Conservation (phyloP, 2,888 invertebrate genomes). For the Tachystola acroxantha region DNA sequence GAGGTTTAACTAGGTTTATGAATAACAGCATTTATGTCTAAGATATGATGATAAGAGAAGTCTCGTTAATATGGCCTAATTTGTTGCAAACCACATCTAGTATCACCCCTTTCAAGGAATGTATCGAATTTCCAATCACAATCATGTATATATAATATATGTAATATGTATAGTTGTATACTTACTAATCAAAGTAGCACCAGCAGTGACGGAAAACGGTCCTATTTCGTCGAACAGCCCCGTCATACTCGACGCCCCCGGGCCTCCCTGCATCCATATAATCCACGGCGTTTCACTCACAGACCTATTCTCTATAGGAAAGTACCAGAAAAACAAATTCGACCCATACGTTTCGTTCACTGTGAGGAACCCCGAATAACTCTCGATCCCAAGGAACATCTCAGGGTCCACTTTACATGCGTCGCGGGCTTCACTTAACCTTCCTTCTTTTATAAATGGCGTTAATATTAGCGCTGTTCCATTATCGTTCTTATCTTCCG, state of each 20-base stretch:
- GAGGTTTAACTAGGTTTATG: no score
- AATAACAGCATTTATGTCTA: no score
- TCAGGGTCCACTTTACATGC: slow-evolving; percentile 40
- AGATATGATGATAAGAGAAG: no score
- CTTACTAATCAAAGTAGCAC: slow-evolving; percentile 34
- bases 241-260: slow-evolving; percentile 82
- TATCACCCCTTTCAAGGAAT: no score
- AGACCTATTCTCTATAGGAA: slow-evolving; percentile 74
- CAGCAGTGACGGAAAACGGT: slow-evolving; percentile 36
- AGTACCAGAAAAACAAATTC: slow-evolving; percentile 92
- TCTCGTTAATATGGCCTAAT: no score
- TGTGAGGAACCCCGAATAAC: slow-evolving; percentile 79
- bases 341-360: slow-evolving; percentile 85
- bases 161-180: no score
- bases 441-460: slow-evolving; percentile 49
- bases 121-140: no score
- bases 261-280: slow-evolving; percentile 95
- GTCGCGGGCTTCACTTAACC: slow-evolving; percentile 49
- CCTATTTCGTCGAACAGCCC: slow-evolving; percentile 68
- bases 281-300: slow-evolving; percentile 80
- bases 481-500: slow-evolving; percentile 23
- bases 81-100: no score
- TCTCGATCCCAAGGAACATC: slow-evolving; percentile 55
- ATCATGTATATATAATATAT: no score
- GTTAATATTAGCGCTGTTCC: slow-evolving; percentile 55